Evolutionary conservation across 2,888 invertebrate genomes (phyloP).

Genomic region (Mythimna ferrago): DNA sequence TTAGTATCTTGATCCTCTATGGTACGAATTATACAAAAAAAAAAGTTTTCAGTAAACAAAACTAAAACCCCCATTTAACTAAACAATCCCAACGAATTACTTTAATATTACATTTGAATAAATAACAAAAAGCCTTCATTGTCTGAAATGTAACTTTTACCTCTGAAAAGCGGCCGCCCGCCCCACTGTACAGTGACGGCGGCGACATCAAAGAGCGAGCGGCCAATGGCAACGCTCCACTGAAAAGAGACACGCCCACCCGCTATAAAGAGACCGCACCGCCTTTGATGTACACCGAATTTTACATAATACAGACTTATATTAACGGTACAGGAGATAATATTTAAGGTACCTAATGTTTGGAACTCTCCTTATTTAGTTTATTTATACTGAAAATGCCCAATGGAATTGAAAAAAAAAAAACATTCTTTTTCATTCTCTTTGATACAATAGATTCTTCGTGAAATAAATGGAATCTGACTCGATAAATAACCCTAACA

Average conservation of each 20-base stretch:
- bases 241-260: conserved; percentile 89
- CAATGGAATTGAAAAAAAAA: neutral
- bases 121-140: conserved; percentile 67
- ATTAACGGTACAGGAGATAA: conserved; percentile 40
- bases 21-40: neutral
- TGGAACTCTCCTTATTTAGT: neutral
- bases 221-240: conserved; percentile 81
- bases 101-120: conserved; percentile 66
- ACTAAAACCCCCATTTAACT: conserved; percentile 20
- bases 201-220: conserved; percentile 74
- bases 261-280: conserved; percentile 84
- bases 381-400: conserved; percentile 9
- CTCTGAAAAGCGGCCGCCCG: conserved; percentile 83
- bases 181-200: conserved; percentile 82
- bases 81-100: conserved; percentile 34
- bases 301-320: conserved; percentile 58
- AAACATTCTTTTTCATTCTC: neutral
- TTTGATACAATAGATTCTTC: neutral
- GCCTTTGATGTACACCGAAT: conserved; percentile 73
- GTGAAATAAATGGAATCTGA: neutral
- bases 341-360: conserved; percentile 44
- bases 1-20: neutral
- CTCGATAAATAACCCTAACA: neutral
- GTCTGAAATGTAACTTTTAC: conserved; percentile 67
- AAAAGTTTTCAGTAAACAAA: conserved; percentile 1